Base-by-base conservation (phyloP, 2,113 vertebrate species). In the Larimichthys polyactis region DNA sequence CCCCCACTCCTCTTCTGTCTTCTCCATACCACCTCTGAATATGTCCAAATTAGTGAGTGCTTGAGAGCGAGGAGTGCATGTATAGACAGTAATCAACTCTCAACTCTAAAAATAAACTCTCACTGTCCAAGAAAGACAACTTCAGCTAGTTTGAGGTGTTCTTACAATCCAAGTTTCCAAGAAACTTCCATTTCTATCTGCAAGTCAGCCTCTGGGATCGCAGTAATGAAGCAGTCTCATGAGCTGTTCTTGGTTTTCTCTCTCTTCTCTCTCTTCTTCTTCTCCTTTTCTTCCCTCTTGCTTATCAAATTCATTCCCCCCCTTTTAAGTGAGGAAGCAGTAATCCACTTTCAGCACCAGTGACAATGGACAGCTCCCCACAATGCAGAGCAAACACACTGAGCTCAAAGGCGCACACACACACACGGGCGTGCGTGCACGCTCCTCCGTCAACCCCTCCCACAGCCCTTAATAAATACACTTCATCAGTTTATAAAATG, bases 281-380 rank as follows among this genome's bases (percentile, higher is more conserved):
- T 32, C 66, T 57, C 51, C 14, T 57, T 69, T 72, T 57, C n/a
- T 73, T 81, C 70, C 59, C 71, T 46, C 8, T 69, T 80, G 58
- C 74, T 75, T 79, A 74, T 87, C 67, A 64, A 76, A 82, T 81
- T 75, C 36, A 65, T 24, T 67, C 74, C 58, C 36, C 29, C 44
- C 22, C 68, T 64, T 77, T 88, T 81, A 77, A 89, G 67, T 75
- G 74, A 71, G 76, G 70, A 79, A 81, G 85, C 84, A 80, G 73
- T 81, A 85, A 91, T 91, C 87, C 81, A 91, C 86, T 91, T 94
- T 92, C 91, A 95, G 94, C 86, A 93, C 92, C 72, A 71, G 83
- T 65, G 83, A 88, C 80, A 85, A 83, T 87, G 89, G 91, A 93
- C 90, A 92, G 91, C 87, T 94, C 90, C 87, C 65, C 75, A 77